Evolutionary conservation across 1,140 invertebrate species (phyloP).

Genomic region (Brachionus paranguensis): DNA sequence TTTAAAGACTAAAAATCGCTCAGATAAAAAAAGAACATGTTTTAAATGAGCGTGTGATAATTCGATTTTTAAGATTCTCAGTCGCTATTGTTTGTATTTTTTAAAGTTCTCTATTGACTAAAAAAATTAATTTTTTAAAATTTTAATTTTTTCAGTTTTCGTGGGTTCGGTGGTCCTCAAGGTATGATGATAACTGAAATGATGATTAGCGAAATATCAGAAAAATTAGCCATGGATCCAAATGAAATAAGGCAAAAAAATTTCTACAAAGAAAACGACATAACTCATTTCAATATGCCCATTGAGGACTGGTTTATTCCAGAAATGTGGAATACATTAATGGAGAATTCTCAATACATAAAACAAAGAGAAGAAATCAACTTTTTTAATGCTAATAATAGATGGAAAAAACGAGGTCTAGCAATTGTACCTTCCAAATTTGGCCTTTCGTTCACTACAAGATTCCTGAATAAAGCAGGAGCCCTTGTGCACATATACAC

Average conservation of each 20-base stretch:
- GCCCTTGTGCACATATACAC: constrained; percentile 79
- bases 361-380: constrained; percentile 62
- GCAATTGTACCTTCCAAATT: constrained; percentile 80
- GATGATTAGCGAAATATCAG: constrained; percentile 48
- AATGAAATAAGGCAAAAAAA: constrained; percentile 65
- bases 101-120: too few relatives aligned
- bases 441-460: constrained; percentile 74
- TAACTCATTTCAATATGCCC: constrained; percentile 71
- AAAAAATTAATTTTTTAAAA: too few relatives aligned
- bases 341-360: constrained; percentile 64
- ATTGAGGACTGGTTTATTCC: constrained; percentile 69
- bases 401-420: constrained; percentile 81
- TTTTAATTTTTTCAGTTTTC: constrained; percentile 41
- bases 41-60: too few relatives aligned
- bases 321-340: constrained; percentile 76
- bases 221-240: constrained; percentile 42
- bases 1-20: too few relatives aligned
- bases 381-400: constrained; percentile 71
- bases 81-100: too few relatives aligned
- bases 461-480: constrained; percentile 76
- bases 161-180: constrained; percentile 56
- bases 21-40: too few relatives aligned
- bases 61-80: too few relatives aligned
- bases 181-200: constrained; percentile 49
- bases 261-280: constrained; percentile 72